Evolutionary conservation across 2,888 invertebrate genomes (phyloP), one percentile per base, ranked within the genome.

Genomic region (Nowickia ferox): DNA sequence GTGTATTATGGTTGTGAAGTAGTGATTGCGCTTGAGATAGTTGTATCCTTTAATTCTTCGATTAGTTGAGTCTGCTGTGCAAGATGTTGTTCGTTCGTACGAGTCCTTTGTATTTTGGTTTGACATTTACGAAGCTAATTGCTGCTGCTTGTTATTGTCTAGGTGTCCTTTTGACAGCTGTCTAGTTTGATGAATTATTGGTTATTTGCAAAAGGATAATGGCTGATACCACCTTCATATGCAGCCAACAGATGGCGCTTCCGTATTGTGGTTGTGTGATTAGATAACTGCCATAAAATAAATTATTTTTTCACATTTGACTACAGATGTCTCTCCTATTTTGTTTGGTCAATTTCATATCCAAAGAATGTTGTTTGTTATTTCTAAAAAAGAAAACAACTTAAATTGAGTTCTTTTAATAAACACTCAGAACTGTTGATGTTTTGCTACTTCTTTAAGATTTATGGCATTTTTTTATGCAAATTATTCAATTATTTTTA

Each of bases 1-100:
- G 69, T 74, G 42, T 15, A 17, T 19, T 55, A 75, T 30, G 30
- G 40, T 46, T 9, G 53, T 42, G 55, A 40, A 42, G 63, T 66
- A 57, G 40, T 76, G 66, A 44, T 68, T 78, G 61, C 46, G 77
- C n/a, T 72, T 66, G 72, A 61, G 46, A 76, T 83, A 71, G 59
- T 78, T 75, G 72, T 82, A 81, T 86, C 86, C 83, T 83, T 86
- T 83, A 48, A 59, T 83, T 86, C 57, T 79, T 71, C 78, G 85
- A 82, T 85, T 86, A 76, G 71, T 83, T 83, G 85, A 74, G 82
- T 79, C 30, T 82, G 71, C 63, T 61, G 71, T 69, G 22, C 57
- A 19, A 55, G 48, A 69, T 55, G 82, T 63, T 76, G 63, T 44
- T 68, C 63, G 75, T 75, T 83, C 22, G 69, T 72, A 59, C 59